phyloP scores from a whole-genome alignment of 2,113 vertebrate genomes.

The Xenopus borealis region DNA sequence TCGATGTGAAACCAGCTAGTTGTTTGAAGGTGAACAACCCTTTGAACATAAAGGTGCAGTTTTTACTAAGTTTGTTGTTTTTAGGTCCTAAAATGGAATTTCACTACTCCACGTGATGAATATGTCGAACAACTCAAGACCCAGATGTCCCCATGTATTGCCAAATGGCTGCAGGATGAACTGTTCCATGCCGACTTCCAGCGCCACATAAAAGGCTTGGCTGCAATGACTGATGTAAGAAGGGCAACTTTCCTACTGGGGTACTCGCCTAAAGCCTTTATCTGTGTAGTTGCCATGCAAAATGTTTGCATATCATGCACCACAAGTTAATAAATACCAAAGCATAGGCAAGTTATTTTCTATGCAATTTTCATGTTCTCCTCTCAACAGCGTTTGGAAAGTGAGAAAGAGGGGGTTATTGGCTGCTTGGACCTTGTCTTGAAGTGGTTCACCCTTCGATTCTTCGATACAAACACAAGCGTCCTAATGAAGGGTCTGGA shows the following conservation, averaged over 20 bases:
- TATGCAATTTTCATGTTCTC: no score
- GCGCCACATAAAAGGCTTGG: conserved; percentile 89
- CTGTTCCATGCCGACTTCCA: conserved; percentile 97
- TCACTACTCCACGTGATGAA: conserved; percentile 90
- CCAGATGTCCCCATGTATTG: conserved; percentile 90
- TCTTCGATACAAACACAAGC: conserved; percentile 98
- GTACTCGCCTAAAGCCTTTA: no score
- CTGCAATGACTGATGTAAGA: conserved; percentile 89
- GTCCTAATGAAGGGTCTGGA: conserved; percentile 94
- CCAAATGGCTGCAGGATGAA: conserved; percentile 93
- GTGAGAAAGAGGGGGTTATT: conserved; percentile 87
- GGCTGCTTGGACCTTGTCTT: conserved; percentile 90
- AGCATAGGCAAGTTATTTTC: no score
- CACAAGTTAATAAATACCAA: no score
- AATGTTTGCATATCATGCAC: no score
- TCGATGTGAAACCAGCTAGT: no score
- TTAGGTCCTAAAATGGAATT: conserved; percentile 97
- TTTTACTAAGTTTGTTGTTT: conserved; percentile 16
- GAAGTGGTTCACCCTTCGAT: conserved; percentile 94
- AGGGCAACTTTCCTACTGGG: no score
- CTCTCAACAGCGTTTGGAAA: conserved; percentile 80
- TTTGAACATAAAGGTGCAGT: no score
- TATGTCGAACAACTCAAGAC: conserved; percentile 93
- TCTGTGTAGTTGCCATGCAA: no score
- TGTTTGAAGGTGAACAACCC: no score